These are phyloP conservation scores for Manacus vitellinus DNA, from an alignment of 2,113 vertebrate genomes.

Conservation along the genomic window DNA sequence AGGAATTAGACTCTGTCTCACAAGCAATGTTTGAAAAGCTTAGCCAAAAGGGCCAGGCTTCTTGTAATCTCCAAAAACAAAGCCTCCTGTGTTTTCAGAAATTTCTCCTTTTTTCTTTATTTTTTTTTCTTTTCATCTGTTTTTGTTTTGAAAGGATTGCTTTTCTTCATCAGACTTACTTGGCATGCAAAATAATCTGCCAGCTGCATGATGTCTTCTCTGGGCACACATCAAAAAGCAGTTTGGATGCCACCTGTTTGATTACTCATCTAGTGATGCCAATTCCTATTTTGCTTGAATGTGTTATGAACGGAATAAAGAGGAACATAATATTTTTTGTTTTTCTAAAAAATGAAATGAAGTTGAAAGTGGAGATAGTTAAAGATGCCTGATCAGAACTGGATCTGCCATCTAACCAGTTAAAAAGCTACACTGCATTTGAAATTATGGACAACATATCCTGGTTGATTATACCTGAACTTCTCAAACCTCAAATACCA, in stretches of 20 bases:
- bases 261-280: slow-evolving; percentile 10
- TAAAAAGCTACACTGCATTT: not conserved
- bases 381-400: not conserved
- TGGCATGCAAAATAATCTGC: slow-evolving; percentile 28
- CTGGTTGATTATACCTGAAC: not conserved
- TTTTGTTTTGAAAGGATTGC: not conserved
- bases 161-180: slow-evolving; percentile 3
- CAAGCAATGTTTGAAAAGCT: not conserved
- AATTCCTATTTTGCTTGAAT: slow-evolving; percentile 1
- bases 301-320: not conserved
- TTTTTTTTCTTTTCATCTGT: not conserved
- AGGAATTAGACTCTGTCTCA: not conserved
- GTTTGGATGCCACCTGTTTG: slow-evolving; percentile 48
- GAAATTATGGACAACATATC: not conserved
- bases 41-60: not conserved
- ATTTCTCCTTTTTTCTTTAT: not conserved
- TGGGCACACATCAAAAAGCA: not conserved
- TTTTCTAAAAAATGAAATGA: not conserved
- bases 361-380: not conserved
- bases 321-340: not conserved
- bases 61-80: not conserved
- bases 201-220: slow-evolving; percentile 34
- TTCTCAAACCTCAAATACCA: not conserved
- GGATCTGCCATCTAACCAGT: not conserved
- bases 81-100: not conserved